Conservation (phyloP, 2,888 invertebrate species). For the Margaritifera margaritifera region DNA sequence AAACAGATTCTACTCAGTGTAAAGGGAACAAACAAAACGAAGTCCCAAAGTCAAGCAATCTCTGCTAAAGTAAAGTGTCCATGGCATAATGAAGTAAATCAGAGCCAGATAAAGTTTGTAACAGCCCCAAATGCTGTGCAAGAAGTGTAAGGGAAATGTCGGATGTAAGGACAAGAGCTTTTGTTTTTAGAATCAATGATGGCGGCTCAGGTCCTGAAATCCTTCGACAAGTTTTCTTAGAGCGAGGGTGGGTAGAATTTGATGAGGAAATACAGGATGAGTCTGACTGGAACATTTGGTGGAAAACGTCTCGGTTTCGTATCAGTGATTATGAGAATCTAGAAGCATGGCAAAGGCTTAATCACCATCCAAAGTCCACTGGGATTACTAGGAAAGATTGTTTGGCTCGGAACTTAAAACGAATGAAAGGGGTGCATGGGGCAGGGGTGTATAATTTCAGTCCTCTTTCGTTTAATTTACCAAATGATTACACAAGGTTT, state of each 20-base stretch:
- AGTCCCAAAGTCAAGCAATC: no score
- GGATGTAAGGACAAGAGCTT: constrained; percentile 28
- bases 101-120: no score
- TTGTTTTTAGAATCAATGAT: constrained; percentile 68
- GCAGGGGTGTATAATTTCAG: constrained; percentile 83
- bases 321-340: constrained; percentile 63
- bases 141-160: constrained; percentile 16
- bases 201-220: constrained; percentile 68
- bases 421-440: constrained; percentile 87
- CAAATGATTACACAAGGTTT: constrained; percentile 87
- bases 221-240: constrained; percentile 80
- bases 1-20: no score
- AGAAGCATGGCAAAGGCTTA: constrained; percentile 75
- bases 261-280: constrained; percentile 76
- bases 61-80: no score
- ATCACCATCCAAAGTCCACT: constrained; percentile 83
- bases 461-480: constrained; percentile 87
- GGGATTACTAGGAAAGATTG: constrained; percentile 89
- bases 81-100: no score
- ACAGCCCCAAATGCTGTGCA: no score
- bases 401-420: constrained; percentile 82
- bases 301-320: constrained; percentile 85
- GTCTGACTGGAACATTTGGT: constrained; percentile 87
- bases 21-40: no score
- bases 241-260: constrained; percentile 87